Evolutionary conservation across 2,797 vertebrate species (phyloP).

Genomic region (Heteromormyrus szaboi): DNA sequence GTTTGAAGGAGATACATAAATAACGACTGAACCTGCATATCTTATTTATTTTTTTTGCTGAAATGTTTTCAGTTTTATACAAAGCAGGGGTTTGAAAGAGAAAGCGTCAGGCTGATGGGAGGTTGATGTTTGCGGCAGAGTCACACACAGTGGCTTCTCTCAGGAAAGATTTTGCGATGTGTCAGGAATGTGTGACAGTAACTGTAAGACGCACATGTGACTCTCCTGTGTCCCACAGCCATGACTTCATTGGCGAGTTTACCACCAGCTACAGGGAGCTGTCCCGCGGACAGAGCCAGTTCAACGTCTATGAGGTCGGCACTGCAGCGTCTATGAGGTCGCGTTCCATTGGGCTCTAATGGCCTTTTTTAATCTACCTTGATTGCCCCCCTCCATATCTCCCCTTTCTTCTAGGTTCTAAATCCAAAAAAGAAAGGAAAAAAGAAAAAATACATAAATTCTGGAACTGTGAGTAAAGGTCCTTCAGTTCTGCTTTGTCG

Average conservation of each 20-base stretch:
- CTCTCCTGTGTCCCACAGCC: conserved; percentile 53
- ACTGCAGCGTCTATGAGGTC: neutral
- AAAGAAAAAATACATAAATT: conserved; percentile 93
- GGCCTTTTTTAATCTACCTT: neutral
- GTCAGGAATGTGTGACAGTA: conserved; percentile 14
- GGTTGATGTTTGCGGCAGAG: neutral
- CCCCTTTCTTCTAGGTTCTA: conserved; percentile 61
- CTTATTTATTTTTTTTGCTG: neutral
- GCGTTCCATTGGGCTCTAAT: neutral
- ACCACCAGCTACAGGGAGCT: conserved; percentile 93
- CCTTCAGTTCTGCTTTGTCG: conserved; percentile 1
- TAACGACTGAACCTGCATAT: neutral
- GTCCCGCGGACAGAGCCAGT: conserved; percentile 87
- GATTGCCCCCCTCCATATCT: neutral
- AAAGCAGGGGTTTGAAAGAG: neutral
- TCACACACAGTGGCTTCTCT: neutral
- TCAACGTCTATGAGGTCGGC: conserved; percentile 90
- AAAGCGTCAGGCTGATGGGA: neutral
- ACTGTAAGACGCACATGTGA: neutral
- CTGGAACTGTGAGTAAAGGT: conserved; percentile 76
- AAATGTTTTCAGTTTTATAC: neutral
- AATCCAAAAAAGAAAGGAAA: conserved; percentile 93
- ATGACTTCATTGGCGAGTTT: conserved; percentile 92
- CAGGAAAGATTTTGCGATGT: neutral
- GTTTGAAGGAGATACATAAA: conserved; percentile 15